Base-by-base conservation (phyloP, 2,113 vertebrate genomes). In the Amphiprion percula region DNA sequence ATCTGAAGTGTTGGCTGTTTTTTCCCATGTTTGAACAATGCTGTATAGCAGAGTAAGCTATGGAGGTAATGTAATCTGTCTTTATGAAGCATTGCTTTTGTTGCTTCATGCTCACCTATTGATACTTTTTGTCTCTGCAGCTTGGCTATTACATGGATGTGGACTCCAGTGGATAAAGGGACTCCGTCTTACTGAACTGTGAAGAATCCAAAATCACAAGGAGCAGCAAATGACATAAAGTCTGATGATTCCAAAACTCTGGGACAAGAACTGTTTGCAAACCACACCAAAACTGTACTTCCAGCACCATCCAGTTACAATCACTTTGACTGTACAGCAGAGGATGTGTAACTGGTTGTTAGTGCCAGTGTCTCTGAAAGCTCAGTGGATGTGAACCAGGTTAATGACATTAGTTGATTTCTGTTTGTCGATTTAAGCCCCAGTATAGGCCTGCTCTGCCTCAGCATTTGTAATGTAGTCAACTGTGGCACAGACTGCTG, bases 171-270 rank as follows among this genome's bases (percentile, higher is more conserved):
- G 59, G 87, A 61, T 67, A 78, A 86, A 71, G 30, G 46, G 61
- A 85, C 83, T 72, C 24, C 37, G 46, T 64, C 39, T 41, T 84
- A 58, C 46, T 72, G 82, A 85, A 88, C 78, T 92, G 85, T 92
- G 90, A 90, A 85, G 60, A 83, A 55, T 75, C 70, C 47, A 28
- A 46, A n/a, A 41, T 73, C 55, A 49, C 61, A 33, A 75, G 55
- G 52, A 75, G 60, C 24, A 3, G 73, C 68, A 86, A 46, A 69
- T 2, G 46, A 66, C 1, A 10, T 50, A 6, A 5, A 3, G 49
- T 8, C 49, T 47, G 21, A 55, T 71, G n/a, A 53, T 59, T 85
- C 63, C 37, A 19, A 52, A 74, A 56, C 30, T 39, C 28, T 53
- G 41, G 58, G 37, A 69, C 44, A 14, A 39, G 68, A 74, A 12